A percentile compares a stretch with the other conserved stretches of the same genome.
These are phyloP conservation scores for Myotis findleyi DNA, from an alignment of 2,797 vertebrate genomes.

Conservation along the genomic window DNA sequence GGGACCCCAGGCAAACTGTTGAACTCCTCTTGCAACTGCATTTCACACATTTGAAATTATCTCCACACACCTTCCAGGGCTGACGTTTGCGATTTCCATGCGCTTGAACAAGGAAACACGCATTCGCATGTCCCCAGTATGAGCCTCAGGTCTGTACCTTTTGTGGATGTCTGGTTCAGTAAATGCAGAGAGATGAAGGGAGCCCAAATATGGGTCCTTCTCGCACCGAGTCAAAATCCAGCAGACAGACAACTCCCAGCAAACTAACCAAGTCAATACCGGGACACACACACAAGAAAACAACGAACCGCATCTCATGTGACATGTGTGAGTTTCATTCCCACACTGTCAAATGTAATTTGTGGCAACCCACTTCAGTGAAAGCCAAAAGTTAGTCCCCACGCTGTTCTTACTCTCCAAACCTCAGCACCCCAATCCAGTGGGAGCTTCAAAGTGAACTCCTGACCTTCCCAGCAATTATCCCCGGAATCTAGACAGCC, in stretches of 20 bases:
- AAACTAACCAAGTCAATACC: constrained; percentile 28
- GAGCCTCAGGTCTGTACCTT: neutral
- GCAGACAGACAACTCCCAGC: constrained; percentile 48
- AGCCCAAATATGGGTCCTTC: neutral
- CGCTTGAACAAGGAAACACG: neutral
- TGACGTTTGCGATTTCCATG: neutral
- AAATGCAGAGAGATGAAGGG: neutral
- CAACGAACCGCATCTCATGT: neutral
- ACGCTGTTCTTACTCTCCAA: neutral
- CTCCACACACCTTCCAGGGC: neutral
- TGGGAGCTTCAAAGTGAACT: constrained; percentile 81
- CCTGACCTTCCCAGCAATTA: constrained; percentile 85
- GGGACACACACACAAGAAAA: neutral
- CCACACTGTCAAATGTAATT: constrained; percentile 53
- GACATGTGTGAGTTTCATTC: constrained; percentile 52
- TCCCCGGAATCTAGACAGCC: constrained; percentile 81
- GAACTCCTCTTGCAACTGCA: neutral
- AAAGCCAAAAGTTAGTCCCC: constrained; percentile 53
- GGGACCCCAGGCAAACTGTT: neutral
- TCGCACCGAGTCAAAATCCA: neutral
- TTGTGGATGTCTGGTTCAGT: neutral
- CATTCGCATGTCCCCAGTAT: rapidly evolving
- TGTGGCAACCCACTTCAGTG: neutral
- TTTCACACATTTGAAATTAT: neutral
- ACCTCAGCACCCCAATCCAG: neutral